Evolutionary conservation across 92 coral and sea anemone species (phyloP).

Genomic region (Epizoanthus stellaris): DNA sequence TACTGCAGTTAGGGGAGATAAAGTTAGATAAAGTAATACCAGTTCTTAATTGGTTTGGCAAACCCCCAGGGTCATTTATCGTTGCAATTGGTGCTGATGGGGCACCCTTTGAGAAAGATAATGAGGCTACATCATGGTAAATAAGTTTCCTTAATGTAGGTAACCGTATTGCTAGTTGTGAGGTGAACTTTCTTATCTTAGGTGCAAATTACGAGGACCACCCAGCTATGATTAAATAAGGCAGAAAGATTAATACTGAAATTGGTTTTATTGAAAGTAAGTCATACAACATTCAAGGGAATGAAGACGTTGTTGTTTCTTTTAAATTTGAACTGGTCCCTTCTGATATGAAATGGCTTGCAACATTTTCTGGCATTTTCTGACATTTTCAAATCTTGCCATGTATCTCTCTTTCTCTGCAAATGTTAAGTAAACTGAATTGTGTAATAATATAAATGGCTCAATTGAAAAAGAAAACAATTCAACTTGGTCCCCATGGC

Average conservation of each 20-base stretch:
- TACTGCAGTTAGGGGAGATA: constrained; percentile 75
- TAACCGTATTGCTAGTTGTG: constrained; percentile 39
- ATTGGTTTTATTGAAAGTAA: constrained; percentile 60
- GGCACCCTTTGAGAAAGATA: constrained; percentile 77
- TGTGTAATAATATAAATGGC: constrained; percentile 52
- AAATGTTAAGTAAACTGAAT: constrained; percentile 56
- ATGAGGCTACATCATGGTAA: constrained; percentile 73
- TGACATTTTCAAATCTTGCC: constrained; percentile 46
- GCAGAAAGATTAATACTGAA: constrained; percentile 27
- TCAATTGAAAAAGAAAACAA: constrained; percentile 54
- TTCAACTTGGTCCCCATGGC: constrained; percentile 79
- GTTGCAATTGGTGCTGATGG: constrained; percentile 77
- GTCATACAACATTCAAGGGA: constrained; percentile 57
- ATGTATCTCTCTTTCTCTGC: constrained; percentile 1
- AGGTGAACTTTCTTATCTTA: constrained; percentile 36
- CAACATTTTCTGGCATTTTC: constrained; percentile 71
- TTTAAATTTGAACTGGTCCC: constrained; percentile 78
- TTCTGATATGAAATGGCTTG: constrained; percentile 80
- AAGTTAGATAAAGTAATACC: too few relatives aligned
- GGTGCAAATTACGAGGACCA: constrained; percentile 56
- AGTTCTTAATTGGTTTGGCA: constrained; percentile 70
- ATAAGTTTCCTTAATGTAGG: constrained; percentile 53
- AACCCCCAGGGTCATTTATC: constrained; percentile 66
- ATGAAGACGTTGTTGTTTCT: constrained; percentile 49
- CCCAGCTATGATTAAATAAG: constrained; percentile 40